These are phyloP conservation scores for Triplophysa siluroides DNA, from an alignment of 2,113 vertebrate genomes.

Conservation along the genomic window DNA sequence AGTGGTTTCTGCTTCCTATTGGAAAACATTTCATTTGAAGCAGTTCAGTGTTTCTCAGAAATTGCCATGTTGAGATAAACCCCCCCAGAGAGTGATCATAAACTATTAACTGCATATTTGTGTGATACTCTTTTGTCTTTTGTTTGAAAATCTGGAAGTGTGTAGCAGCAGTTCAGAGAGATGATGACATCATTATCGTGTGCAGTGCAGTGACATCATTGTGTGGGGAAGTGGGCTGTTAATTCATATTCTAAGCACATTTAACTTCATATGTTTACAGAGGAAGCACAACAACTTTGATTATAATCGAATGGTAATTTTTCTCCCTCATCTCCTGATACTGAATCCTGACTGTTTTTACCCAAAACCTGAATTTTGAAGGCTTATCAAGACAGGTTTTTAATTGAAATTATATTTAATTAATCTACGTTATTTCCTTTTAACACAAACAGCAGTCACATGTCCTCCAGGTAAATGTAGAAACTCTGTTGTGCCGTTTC, in stretches of 20 bases:
- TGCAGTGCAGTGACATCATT: not conserved
- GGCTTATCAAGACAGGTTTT: not conserved
- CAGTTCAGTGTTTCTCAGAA: slow-evolving; percentile 13
- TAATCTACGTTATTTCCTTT: not conserved
- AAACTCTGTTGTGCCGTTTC: slow-evolving; percentile 18
- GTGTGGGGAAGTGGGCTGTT: not conserved
- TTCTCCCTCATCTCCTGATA: too few relatives aligned
- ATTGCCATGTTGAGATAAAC: slow-evolving; percentile 4
- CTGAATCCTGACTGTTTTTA: not conserved
- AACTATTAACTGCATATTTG: not conserved
- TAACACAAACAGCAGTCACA: not conserved
- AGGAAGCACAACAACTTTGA: too few relatives aligned
- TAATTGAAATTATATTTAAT: not conserved
- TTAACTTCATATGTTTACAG: too few relatives aligned
- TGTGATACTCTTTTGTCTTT: not conserved
- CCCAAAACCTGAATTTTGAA: not conserved
- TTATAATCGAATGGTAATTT: too few relatives aligned
- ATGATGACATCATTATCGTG: not conserved
- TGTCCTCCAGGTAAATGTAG: not conserved
- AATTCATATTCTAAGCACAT: too few relatives aligned
- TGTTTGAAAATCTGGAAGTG: not conserved
- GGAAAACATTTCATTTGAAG: slow-evolving; percentile 43
- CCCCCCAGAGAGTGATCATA: not conserved
- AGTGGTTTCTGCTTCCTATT: slow-evolving; percentile 45
- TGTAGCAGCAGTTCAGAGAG: not conserved